Base-by-base conservation (phyloP, 2,888 invertebrate species). In the Anthophora plumipes region DNA sequence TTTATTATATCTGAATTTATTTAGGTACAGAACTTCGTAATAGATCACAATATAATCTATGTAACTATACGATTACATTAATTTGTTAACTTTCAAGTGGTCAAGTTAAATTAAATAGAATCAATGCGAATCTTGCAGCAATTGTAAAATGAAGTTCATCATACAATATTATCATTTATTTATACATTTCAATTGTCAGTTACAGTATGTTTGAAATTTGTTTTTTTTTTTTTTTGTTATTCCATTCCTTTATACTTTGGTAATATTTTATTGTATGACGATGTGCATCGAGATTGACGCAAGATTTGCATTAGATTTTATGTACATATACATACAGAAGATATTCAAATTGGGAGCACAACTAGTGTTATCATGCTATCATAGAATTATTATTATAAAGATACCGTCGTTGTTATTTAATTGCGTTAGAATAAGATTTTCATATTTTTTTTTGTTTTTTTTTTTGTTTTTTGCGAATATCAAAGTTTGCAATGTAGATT, bases 281-380 rank as follows among this genome's bases (percentile, higher is more conserved):
- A 74, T 17, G 37, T 37, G 50, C 50, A 41, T 52, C 66, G 25
- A 77, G 68, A 71, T 77, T 75, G 25, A 46, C 46, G 7, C 68
- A 85, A 80, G 80, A 68, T 78, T 86, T 82, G 73, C 63, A 70
- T 79, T 77, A 67, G 75, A 84, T 87, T 76, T 85, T 92, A 91
- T 92, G 89, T 92, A 92, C 91, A 92, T 89, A 89, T 91, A 90
- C 86, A 90, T 88, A 90, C 89, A 91, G 83, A 82, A 85, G 77
- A 85, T 85, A 84, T 86, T 80, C 80, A 81, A 76, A 83, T 87
- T 85, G 82, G 82, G 75, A 73, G 78, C 76, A 85, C 82, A 83
- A 84, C 77, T 87, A 84, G 48, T 77, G 57, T 86, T 83, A 86
- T 85, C 80, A 78, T 63, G 80, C 82, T 75, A 83, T 85, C 83